Base-by-base conservation (phyloP, 1,140 invertebrate genomes). In the Drosophila arizonae region DNA sequence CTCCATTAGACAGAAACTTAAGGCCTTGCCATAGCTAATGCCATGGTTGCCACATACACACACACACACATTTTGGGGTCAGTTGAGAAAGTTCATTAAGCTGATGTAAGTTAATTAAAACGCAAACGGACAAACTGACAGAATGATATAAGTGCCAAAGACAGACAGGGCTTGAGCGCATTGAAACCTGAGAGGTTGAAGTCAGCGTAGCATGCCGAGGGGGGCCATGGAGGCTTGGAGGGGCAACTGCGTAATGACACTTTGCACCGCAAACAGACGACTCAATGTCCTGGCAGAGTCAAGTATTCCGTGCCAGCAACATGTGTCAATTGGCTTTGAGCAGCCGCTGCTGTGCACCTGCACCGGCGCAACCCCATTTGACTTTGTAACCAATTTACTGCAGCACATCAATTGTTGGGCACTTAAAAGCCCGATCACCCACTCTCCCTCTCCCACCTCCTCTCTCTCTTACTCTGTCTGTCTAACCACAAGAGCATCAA, bases 81-180 rank as follows among this genome's bases (percentile, higher is more conserved):
- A 17, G 43, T 46, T 60, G 61, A 48, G 58, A 45, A 58, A 79
- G 71, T 79, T 79, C 77, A 69, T 79, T 79, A 79, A 75, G 77
- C 72, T 77, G 41, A 60, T 74, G 77, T 76, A 72, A 79, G 66
- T 80, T 80, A 80, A 79, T 79, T 79, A 79, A 79, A 80, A 72
- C 57, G 65, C 72, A 79, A 79, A 79, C 65, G 69, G 71, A 56
- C 71, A 71, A 77, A 79, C 56, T 79, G 77, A 66, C 77, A 76
- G 15, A 79, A 76, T 72, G 57, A 75, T 60, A 66, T 79, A 79
- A 79, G 77, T 78, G 76, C 77, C 76, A 79, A 69, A 78, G 69
- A 73, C 76, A 78, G 52, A 51, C 39, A 51, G 41, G 26, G 33
- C 45, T 6, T 6, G 54, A 9, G 28, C 55, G 4, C 10, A 26